Evolutionary conservation across 2,113 vertebrate genomes (phyloP).

Genomic region (Macaca mulatta): DNA sequence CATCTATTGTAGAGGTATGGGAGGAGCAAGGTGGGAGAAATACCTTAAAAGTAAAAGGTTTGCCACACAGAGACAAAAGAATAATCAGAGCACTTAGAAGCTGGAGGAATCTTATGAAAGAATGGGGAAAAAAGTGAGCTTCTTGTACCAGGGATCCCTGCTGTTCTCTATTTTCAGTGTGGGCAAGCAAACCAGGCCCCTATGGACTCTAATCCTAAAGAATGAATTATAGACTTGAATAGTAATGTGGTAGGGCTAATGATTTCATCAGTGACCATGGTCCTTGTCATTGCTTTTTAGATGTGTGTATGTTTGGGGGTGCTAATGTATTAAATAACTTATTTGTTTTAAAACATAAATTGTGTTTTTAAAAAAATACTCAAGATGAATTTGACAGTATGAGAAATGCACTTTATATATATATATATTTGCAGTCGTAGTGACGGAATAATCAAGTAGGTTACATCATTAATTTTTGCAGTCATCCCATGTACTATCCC

Average conservation of each 20-base stretch:
- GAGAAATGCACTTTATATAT: neutral
- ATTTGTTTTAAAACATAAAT: slow-evolving; percentile 55
- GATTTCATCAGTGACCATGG: slow-evolving; percentile 72
- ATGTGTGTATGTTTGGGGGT: neutral
- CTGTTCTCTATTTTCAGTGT: slow-evolving; percentile 68
- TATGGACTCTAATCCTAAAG: slow-evolving; percentile 70
- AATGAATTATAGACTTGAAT: slow-evolving; percentile 70
- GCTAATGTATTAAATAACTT: slow-evolving; percentile 67
- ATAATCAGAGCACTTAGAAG: slow-evolving; percentile 48
- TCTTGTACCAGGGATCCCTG: slow-evolving; percentile 52
- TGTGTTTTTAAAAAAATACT: slow-evolving; percentile 64
- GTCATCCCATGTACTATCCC: neutral
- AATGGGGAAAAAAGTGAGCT: slow-evolving; percentile 37
- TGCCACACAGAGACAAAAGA: slow-evolving; percentile 52
- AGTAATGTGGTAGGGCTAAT: slow-evolving; percentile 69
- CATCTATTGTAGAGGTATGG: slow-evolving; percentile 28
- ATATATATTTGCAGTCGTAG: slow-evolving; percentile 20
- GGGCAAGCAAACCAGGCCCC: slow-evolving; percentile 75
- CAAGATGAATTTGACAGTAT: slow-evolving; percentile 51
- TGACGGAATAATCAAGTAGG: slow-evolving; percentile 21
- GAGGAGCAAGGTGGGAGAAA: neutral
- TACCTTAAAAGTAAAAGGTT: slow-evolving; percentile 56
- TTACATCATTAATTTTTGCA: slow-evolving; percentile 42
- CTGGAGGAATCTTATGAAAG: slow-evolving; percentile 46
- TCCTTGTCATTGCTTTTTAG: slow-evolving; percentile 57